These are phyloP conservation scores for Sweltsa coloradensis DNA, from an alignment of 1,140 invertebrate genomes.

Conservation along the genomic window DNA sequence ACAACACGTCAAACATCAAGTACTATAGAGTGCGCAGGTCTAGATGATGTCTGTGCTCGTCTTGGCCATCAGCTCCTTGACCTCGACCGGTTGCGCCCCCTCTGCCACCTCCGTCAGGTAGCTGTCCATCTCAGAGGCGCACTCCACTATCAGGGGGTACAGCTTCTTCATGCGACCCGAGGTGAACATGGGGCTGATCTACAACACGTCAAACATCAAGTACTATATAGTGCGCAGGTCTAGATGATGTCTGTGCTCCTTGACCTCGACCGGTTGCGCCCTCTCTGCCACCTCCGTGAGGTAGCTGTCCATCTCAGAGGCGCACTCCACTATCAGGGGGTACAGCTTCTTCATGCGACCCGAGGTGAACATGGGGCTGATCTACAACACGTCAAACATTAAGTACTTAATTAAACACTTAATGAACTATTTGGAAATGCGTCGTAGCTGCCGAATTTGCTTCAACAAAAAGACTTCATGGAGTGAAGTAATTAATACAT, in stretches of 20 bases:
- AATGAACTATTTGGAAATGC: too few relatives aligned
- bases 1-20: too few relatives aligned
- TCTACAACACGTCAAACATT: too few relatives aligned
- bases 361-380: conserved; percentile 28
- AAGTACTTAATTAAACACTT: too few relatives aligned
- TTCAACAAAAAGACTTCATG: too few relatives aligned
- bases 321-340: conserved; percentile 22
- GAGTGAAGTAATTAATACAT: too few relatives aligned
- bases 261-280: conserved; percentile 32
- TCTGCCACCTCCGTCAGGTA: conserved; percentile 25
- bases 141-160: conserved; percentile 23
- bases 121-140: conserved; percentile 29
- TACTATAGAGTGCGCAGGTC: conserved; percentile 40
- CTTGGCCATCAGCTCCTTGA: conserved; percentile 32
- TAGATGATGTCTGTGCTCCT: conserved; percentile 42
- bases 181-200: conserved; percentile 28
- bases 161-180: conserved; percentile 24
- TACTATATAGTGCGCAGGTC: conserved; percentile 40
- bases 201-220: too few relatives aligned
- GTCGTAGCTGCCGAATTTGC: too few relatives aligned
- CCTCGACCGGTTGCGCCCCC: conserved; percentile 30
- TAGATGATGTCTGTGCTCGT: conserved; percentile 42
- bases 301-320: conserved; percentile 30
- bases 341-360: conserved; percentile 26
- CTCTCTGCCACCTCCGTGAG: conserved; percentile 24